Conservation (phyloP, 1,140 invertebrate species). For the Monomorium pharaonis region DNA sequence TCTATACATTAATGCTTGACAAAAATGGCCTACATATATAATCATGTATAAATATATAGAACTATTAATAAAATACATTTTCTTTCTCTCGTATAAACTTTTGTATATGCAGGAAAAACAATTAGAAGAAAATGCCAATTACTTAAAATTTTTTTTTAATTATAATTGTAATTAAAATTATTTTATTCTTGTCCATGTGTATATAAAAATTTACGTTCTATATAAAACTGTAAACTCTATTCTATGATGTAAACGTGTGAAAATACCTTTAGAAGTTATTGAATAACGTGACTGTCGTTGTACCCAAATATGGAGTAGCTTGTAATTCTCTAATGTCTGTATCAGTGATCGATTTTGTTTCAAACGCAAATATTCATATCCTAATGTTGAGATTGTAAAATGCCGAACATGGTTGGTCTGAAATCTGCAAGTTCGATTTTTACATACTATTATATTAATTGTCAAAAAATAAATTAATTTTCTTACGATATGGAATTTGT, state of each 20-base stretch:
- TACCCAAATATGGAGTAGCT: constrained; percentile 76
- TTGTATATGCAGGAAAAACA: too few relatives aligned
- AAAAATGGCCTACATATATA: too few relatives aligned
- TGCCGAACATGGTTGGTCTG: constrained; percentile 68
- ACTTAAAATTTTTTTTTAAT: too few relatives aligned
- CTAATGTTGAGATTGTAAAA: constrained; percentile 71
- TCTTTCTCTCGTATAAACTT: too few relatives aligned
- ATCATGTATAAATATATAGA: too few relatives aligned
- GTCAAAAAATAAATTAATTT: neutral
- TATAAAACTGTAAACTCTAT: neutral
- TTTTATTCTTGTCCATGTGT: too few relatives aligned
- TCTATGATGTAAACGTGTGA: too few relatives aligned
- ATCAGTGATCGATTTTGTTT: constrained; percentile 57
- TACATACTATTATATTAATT: neutral
- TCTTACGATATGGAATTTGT: constrained; percentile 67
- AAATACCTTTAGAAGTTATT: constrained; percentile 76
- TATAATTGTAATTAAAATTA: too few relatives aligned
- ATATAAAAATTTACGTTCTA: neutral
- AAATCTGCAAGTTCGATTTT: constrained; percentile 54
- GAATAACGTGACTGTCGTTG: constrained; percentile 72
- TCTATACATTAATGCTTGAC: too few relatives aligned
- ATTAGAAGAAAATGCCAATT: too few relatives aligned
- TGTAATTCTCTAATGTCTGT: constrained; percentile 64
- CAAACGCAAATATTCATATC: constrained; percentile 76
- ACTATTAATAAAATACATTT: too few relatives aligned